Evolutionary conservation across 2,797 vertebrate species (phyloP).

Genomic region (Chrosomus eos): DNA sequence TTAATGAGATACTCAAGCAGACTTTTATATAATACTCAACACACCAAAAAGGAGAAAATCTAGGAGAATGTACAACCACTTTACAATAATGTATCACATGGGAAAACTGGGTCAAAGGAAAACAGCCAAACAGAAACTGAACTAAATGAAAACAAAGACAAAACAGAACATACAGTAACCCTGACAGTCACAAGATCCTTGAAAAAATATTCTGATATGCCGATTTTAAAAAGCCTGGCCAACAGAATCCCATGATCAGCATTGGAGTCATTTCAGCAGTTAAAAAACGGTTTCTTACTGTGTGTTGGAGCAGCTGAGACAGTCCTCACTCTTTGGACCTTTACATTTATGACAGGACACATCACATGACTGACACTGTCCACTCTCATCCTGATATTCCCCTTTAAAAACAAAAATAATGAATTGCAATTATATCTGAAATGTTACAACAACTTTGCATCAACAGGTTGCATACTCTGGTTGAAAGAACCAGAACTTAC

Average conservation of each 20-base stretch:
- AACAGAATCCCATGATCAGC: too few species aligned
- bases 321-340: constrained; percentile 80
- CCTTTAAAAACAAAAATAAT: constrained; percentile 71
- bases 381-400: constrained; percentile 79
- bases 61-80: too few species aligned
- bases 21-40: too few species aligned
- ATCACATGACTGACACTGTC: constrained; percentile 82
- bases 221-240: too few species aligned
- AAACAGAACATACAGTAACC: too few species aligned
- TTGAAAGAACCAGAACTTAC: constrained; percentile 78
- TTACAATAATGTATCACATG: too few species aligned
- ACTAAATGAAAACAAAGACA: too few species aligned
- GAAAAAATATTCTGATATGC: background rate
- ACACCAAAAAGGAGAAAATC: too few species aligned
- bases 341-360: constrained; percentile 85
- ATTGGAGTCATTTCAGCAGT: background rate
- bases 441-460: background rate
- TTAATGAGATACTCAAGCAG: too few species aligned
- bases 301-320: constrained; percentile 80
- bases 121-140: too few species aligned
- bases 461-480: background rate
- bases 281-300: constrained; percentile 72
- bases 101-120: too few species aligned
- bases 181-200: background rate
- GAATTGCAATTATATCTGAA: background rate